These are phyloP conservation scores for Panurus biarmicus DNA, from an alignment of 2,113 vertebrate species.

Conservation along the genomic window DNA sequence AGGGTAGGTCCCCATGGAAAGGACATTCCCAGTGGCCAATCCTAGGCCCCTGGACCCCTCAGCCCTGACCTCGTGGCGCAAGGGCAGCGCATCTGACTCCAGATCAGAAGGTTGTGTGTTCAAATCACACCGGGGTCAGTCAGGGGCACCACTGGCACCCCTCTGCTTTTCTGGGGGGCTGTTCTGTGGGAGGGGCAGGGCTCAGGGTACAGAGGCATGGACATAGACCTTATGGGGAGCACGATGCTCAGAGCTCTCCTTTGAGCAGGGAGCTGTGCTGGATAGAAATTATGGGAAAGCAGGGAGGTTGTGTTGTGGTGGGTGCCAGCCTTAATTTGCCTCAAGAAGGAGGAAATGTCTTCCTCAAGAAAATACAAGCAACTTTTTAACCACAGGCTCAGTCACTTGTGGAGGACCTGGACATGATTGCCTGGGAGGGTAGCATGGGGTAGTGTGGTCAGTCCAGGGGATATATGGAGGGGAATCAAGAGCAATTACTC, in stretches of 20 bases:
- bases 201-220: rapidly evolving
- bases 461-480: too few species aligned
- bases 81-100: constrained; percentile 32
- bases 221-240: rapidly evolving
- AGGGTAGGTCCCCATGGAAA: neutral
- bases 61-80: neutral
- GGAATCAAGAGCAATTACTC: neutral
- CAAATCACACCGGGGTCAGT: constrained; percentile 19
- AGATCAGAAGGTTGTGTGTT: constrained; percentile 50
- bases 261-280: neutral
- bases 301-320: neutral
- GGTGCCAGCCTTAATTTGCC: neutral
- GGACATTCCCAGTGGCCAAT: rapidly evolving
- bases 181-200: rapidly evolving
- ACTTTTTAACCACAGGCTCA: neutral
- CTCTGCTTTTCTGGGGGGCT: neutral
- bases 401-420: neutral
- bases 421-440: neutral
- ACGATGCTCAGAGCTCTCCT: neutral
- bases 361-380: neutral
- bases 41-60: rapidly evolving
- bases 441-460: rapidly evolving
- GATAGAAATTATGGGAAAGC: neutral
- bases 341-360: neutral
- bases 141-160: rapidly evolving